phyloP scores from a whole-genome alignment of 2,888 invertebrate species.

The Drosophila mayaguana region DNA sequence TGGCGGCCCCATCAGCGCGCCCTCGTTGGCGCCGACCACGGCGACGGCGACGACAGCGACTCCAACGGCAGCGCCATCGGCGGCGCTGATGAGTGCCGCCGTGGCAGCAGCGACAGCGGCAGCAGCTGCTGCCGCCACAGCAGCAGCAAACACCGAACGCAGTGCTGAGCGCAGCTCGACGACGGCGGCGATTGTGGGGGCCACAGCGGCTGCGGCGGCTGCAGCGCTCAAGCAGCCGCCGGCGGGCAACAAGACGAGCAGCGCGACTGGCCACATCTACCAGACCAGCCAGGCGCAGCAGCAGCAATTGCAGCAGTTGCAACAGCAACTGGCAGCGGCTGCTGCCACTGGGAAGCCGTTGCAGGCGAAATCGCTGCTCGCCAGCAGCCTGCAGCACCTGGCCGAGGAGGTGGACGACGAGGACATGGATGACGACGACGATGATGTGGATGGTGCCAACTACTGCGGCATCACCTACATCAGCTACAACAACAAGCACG shows the following conservation, averaged over 20 bases:
- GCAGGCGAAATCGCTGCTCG: constrained; percentile 97
- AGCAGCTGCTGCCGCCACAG: constrained; percentile 33
- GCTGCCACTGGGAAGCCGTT: constrained; percentile 98
- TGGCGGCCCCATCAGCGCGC: constrained; percentile 81
- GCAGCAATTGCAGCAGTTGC: constrained; percentile 82
- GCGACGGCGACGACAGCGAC: constrained; percentile 48
- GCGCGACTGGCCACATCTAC: constrained; percentile 84
- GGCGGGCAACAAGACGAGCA: constrained; percentile 92
- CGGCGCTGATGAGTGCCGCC: constrained; percentile 61
- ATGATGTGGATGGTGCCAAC: constrained; percentile 96
- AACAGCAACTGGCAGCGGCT: constrained; percentile 92
- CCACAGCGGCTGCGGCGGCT: constrained; percentile 50
- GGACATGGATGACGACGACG: constrained; percentile 97
- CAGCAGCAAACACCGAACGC: constrained; percentile 50
- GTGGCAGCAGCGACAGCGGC: constrained; percentile 64
- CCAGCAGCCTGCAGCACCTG: constrained; percentile 97
- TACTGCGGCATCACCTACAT: constrained; percentile 89
- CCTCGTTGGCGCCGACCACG: constrained; percentile 64
- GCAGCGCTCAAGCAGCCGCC: constrained; percentile 54
- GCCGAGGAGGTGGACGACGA: constrained; percentile 98
- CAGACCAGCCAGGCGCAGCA: constrained; percentile 69
- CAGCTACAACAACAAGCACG: constrained; percentile 93
- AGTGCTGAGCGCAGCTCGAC: constrained; percentile 51
- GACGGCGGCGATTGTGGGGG: constrained; percentile 61
- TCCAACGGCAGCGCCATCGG: constrained; percentile 47